phyloP scores from a whole-genome alignment of 2,113 vertebrate species.

The Chionomys nivalis region DNA sequence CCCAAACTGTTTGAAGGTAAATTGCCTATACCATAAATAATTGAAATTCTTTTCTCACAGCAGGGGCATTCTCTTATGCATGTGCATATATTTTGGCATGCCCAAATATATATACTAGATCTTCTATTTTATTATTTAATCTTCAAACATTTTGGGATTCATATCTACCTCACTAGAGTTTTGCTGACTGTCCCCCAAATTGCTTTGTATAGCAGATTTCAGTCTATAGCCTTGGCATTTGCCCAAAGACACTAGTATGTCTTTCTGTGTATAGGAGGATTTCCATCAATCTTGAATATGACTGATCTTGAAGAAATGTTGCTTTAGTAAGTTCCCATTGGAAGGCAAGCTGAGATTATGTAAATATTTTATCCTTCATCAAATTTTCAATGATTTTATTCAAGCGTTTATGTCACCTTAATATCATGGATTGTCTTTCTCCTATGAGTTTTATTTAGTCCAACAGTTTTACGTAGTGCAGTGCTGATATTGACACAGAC shows the following conservation, averaged over 20 bases:
- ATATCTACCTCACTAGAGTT: background rate
- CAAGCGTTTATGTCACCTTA: background rate
- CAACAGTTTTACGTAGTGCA: background rate
- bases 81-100: background rate
- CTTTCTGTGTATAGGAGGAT: background rate
- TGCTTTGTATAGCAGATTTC: background rate
- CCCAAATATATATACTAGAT: background rate
- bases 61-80: background rate
- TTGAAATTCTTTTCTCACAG: slow-evolving; percentile 39
- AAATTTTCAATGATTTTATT: background rate
- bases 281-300: background rate
- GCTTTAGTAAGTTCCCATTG: background rate
- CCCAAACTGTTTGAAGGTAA: background rate
- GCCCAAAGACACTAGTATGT: background rate
- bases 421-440: background rate
- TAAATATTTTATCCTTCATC: background rate
- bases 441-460: background rate
- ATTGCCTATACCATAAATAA: background rate
- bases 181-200: background rate
- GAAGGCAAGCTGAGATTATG: background rate
- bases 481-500: background rate
- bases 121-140: background rate
- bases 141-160: background rate
- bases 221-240: background rate
- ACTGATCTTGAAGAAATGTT: background rate